Evolutionary conservation across 2,797 vertebrate species (phyloP).

Genomic region (Tragopan temminckii): DNA sequence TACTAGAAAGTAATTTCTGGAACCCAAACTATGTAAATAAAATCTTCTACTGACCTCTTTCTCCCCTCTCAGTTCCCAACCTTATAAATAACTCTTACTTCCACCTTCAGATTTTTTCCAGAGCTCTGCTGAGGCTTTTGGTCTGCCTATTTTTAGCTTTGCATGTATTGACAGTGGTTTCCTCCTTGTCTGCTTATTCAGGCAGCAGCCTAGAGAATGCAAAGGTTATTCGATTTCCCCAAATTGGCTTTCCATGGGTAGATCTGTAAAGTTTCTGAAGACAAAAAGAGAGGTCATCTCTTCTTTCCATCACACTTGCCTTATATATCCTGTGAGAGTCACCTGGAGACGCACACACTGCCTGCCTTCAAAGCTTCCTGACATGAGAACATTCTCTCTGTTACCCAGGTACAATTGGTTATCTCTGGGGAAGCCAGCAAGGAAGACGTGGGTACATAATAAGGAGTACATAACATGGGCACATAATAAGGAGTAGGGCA

Average conservation of each 20-base stretch:
- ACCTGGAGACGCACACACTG: neutral
- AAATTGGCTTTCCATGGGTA: neutral
- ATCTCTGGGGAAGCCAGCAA: neutral
- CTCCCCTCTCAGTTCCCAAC: slow-evolving; percentile 38
- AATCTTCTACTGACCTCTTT: slow-evolving; percentile 54
- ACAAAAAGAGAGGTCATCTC: neutral
- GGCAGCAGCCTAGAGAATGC: neutral
- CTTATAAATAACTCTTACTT: slow-evolving; percentile 69
- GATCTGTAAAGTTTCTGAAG: slow-evolving; percentile 16
- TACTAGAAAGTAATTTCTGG: slow-evolving; percentile 42
- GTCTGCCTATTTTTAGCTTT: slow-evolving; percentile 69
- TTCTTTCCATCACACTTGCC: neutral
- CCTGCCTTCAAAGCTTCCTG: neutral
- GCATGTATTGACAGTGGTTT: slow-evolving; percentile 61
- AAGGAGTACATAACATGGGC: neutral
- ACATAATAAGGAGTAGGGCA: neutral
- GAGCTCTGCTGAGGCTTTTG: slow-evolving; percentile 24
- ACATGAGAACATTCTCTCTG: neutral
- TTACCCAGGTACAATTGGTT: neutral
- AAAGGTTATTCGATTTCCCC: slow-evolving; percentile 18
- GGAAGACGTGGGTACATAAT: neutral
- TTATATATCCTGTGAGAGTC: neutral
- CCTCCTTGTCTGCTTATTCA: slow-evolving; percentile 33
- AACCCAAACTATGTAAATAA: slow-evolving; percentile 60
- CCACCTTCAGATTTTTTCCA: slow-evolving; percentile 67